These are phyloP conservation scores for Pseudomyrmex gracilis DNA, from an alignment of 1,140 invertebrate species.

Conservation along the genomic window DNA sequence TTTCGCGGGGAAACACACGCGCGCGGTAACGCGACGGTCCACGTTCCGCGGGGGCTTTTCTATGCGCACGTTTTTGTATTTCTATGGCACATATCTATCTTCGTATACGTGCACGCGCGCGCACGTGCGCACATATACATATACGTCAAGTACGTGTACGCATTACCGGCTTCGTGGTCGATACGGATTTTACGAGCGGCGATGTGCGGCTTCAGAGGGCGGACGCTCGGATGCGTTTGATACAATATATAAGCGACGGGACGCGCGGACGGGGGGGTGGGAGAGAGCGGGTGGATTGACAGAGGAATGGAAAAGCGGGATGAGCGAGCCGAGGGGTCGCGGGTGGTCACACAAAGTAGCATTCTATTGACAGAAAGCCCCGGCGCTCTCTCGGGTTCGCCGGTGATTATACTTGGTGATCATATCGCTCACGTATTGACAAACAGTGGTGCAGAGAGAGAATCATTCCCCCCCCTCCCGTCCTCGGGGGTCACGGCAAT, in stretches of 20 bases:
- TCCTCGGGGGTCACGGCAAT: constrained; percentile 17
- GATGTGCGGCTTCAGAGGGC: constrained; percentile 65
- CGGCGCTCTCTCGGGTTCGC: constrained; percentile 66
- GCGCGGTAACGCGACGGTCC: background rate
- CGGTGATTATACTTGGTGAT: constrained; percentile 84
- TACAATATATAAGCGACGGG: constrained; percentile 73
- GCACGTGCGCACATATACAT: background rate
- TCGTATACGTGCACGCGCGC: background rate
- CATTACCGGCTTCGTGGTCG: constrained; percentile 60
- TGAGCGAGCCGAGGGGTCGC: constrained; percentile 41
- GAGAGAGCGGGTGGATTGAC: background rate
- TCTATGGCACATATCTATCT: constrained; percentile 6
- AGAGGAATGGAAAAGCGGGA: constrained; percentile 17
- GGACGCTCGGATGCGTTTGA: constrained; percentile 71
- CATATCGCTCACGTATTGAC: constrained; percentile 83
- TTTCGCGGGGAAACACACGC: constrained; percentile 58
- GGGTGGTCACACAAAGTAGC: constrained; percentile 77
- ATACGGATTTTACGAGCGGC: constrained; percentile 73
- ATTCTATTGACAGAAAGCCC: constrained; percentile 81
- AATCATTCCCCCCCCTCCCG: constrained; percentile 73
- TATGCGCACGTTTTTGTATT: constrained; percentile 2
- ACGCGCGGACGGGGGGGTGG: constrained; percentile 9
- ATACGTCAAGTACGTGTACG: constrained; percentile 21
- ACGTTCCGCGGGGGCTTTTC: constrained; percentile 33
- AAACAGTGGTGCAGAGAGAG: constrained; percentile 76